Base-by-base conservation (phyloP, 2,888 invertebrate genomes). In the Portevinia maculata region DNA sequence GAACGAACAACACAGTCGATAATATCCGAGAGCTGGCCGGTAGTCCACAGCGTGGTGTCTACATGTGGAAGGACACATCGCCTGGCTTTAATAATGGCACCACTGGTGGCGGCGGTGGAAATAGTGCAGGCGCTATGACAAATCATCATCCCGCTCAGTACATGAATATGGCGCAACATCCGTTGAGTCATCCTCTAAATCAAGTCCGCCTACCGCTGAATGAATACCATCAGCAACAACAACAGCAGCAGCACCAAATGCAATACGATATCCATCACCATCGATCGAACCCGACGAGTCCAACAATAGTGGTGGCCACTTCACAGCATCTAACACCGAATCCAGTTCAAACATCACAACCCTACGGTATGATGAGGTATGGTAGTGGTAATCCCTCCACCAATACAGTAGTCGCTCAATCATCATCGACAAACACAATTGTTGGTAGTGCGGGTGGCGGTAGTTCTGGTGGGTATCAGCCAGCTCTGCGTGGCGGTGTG, bases 1-100 rank as follows among this genome's bases (percentile, higher is more conserved):
- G 94, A 79, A 93, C 94, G 85, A 95, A 94, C 91, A 95, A 94
- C 90, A 95, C 95, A 67, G 96, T 95, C 85, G 96, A 96, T 91
- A 96, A 96, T 91, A 96, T 97, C 88, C 93, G 97, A 84, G 97
- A 97, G 90, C 92, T 97, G 87, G 97, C 97, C 48, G 95, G 96
- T 52, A 96, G 96, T 59, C 97, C 97, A 57, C 97, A 97, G 90
- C 93, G 96, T 84, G 94, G 95, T 84, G 93, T 94, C 62, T 95
- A 95, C 89, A 94, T 94, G 92, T 95, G 95, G 95, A 95, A 95
- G 88, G 95, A 95, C 88, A 94, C 94, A 24, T 95, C 95, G 50
- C 94, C 95, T 0, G 93, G 94, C 79, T 93, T 93, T 52, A 86
- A 86, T 55, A 87, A 86, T 53, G 84, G 86, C 57, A 78, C 81